Evolutionary conservation across 2,113 vertebrate species (phyloP).

Genomic region (Mus pahari): DNA sequence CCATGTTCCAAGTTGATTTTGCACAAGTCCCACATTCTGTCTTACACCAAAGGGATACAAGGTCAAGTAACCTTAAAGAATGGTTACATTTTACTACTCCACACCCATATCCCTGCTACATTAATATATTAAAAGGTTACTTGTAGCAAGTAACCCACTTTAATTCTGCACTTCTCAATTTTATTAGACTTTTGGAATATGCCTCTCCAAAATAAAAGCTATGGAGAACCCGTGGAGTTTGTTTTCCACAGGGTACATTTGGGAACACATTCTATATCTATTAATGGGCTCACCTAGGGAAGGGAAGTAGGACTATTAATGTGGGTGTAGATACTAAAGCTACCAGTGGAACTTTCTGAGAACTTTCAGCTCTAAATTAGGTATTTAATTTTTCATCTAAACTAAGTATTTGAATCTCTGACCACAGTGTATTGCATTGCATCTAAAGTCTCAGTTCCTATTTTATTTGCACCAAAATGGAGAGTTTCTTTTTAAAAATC

Average conservation of each 20-base stretch:
- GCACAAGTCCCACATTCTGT: neutral
- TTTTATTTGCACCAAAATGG: neutral
- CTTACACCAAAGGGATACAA: neutral
- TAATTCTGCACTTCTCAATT: constrained; percentile 35
- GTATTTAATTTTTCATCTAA: constrained; percentile 16
- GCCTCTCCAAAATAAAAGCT: constrained; percentile 4
- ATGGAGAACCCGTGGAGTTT: neutral
- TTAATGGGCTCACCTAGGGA: neutral
- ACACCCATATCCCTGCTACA: neutral
- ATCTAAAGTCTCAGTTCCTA: neutral
- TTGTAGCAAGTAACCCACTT: neutral
- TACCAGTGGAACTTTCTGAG: neutral
- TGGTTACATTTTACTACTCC: neutral
- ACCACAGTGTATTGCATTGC: neutral
- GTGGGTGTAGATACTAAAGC: neutral
- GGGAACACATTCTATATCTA: neutral
- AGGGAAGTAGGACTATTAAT: neutral
- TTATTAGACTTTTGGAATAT: neutral
- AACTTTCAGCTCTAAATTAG: neutral
- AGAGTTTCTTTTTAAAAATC: neutral
- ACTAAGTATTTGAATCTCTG: neutral
- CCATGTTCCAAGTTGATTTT: neutral
- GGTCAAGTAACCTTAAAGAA: neutral
- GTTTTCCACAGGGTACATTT: neutral
- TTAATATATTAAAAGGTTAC: constrained; percentile 30